A percentile compares a stretch with the other conserved stretches of the same genome.
Evolutionary conservation across 2,797 vertebrate genomes (phyloP).

Genomic region (Coreius guichenoti): DNA sequence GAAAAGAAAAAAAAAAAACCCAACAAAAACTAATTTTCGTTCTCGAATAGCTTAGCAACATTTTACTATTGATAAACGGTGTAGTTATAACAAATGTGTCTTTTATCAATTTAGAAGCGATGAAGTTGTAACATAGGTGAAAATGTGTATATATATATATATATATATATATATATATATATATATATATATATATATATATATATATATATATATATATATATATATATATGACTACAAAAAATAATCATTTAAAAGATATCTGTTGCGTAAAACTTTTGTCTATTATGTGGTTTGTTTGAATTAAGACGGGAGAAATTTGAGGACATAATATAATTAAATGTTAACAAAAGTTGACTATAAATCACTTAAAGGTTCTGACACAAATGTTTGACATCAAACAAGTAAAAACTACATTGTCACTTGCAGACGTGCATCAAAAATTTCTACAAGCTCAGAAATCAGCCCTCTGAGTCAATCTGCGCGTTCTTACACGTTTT

Average conservation of each 20-base stretch:
- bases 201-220: too few relatives aligned
- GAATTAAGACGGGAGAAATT: neutral
- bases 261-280: neutral
- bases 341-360: neutral
- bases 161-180: too few relatives aligned
- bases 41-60: neutral
- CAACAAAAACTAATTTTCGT: neutral
- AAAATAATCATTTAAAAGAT: neutral
- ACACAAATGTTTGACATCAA: neutral
- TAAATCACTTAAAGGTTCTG: constrained; percentile 9
- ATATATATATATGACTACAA: neutral
- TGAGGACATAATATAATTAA: neutral
- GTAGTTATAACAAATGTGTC: neutral
- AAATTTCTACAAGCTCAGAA: neutral
- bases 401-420: constrained; percentile 1
- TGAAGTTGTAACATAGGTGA: neutral
- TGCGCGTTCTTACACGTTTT: constrained; percentile 10
- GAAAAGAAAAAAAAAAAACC: constrained; percentile 15
- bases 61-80: neutral
- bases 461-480: neutral
- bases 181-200: too few relatives aligned
- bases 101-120: neutral
- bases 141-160: neutral
- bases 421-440: constrained; percentile 1
- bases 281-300: neutral